These are phyloP conservation scores for Poecilus cupreus DNA, from an alignment of 2,888 invertebrate species.

Conservation along the genomic window DNA sequence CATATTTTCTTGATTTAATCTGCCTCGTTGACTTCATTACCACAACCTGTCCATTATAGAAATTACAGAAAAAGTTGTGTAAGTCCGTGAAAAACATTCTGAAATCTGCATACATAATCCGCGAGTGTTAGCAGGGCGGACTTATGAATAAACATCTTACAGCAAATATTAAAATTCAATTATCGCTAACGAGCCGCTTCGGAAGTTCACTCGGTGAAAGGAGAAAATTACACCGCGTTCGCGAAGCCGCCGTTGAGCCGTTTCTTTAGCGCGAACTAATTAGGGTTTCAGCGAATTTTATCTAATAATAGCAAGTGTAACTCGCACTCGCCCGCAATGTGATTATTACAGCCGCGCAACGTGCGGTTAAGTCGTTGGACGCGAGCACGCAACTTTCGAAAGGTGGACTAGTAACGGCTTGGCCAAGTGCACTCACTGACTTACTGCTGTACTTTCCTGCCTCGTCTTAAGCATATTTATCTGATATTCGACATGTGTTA, in stretches of 20 bases:
- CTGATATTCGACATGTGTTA: too few relatives aligned
- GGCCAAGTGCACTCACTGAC: not conserved
- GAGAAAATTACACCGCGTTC: constrained; percentile 11
- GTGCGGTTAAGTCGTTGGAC: not conserved
- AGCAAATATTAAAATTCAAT: constrained; percentile 45
- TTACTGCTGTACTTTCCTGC: constrained; percentile 5
- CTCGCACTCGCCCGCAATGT: not conserved
- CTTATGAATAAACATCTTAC: constrained; percentile 44
- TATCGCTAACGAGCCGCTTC: constrained; percentile 40
- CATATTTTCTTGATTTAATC: not conserved
- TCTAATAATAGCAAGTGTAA: constrained; percentile 44
- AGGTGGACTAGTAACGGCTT: constrained; percentile 25
- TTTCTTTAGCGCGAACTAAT: constrained; percentile 27
- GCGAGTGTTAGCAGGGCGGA: not conserved
- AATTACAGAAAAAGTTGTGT: not conserved
- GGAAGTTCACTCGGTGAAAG: constrained; percentile 43
- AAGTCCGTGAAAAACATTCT: not conserved
- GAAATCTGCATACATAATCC: constrained; percentile 18
- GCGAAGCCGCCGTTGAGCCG: not conserved
- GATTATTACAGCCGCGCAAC: not conserved
- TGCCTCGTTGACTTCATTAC: not conserved
- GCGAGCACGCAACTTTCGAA: constrained; percentile 44
- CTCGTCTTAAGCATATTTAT: not conserved
- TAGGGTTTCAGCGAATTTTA: constrained; percentile 42
- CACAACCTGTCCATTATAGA: not conserved